phyloP scores from a whole-genome alignment of 2,113 vertebrate genomes.

The Engraulis encrasicolus region DNA sequence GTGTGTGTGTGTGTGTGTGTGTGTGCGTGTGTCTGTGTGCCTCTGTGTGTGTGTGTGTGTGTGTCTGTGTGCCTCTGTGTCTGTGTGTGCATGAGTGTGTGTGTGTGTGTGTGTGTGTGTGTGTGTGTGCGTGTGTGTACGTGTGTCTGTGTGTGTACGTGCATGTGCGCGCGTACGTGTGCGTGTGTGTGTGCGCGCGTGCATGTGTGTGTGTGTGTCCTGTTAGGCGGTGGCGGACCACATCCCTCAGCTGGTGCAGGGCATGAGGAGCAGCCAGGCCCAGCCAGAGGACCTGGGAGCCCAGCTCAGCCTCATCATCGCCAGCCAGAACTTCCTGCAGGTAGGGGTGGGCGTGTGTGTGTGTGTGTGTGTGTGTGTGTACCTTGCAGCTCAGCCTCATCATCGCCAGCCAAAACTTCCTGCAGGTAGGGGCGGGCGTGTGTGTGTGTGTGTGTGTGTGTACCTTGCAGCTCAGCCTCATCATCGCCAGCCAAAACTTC shows the following conservation, averaged over 20 bases:
- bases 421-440: no score
- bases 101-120: background rate
- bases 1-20: background rate
- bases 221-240: slow-evolving; percentile 90
- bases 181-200: background rate
- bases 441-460: no score
- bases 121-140: no score
- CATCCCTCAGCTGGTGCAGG: slow-evolving; percentile 95
- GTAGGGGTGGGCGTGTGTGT: no score
- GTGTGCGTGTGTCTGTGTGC: background rate
- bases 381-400: background rate
- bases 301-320: slow-evolving; percentile 92
- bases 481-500: slow-evolving; percentile 81
- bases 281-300: slow-evolving; percentile 93
- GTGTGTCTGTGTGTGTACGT: no score
- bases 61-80: no score
- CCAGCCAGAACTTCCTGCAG: slow-evolving; percentile 97
- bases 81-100: no score
- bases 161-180: no score
- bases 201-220: slow-evolving; percentile 2
- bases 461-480: background rate
- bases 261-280: slow-evolving; percentile 93
- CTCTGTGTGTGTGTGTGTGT: no score
- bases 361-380: no score
- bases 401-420: slow-evolving; percentile 82